Base-by-base conservation (phyloP, 2,888 invertebrate genomes). In the Hedychridium roseum region DNA sequence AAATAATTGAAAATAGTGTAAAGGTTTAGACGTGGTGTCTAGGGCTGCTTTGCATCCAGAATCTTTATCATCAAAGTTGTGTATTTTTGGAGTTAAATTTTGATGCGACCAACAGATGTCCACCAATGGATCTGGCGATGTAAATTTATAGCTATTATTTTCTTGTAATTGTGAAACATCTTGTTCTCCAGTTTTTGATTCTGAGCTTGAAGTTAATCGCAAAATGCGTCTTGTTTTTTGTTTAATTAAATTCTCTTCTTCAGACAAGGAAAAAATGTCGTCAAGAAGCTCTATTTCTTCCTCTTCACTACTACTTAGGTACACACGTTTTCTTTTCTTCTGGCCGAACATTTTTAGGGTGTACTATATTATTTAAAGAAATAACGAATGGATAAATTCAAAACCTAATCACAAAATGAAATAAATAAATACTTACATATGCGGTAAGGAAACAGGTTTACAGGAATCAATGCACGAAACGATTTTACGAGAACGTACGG, bases 341-440 rank as follows among this genome's bases (percentile, higher is more conserved):
- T 27, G 28, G 28, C 39, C 34, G 16, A 34, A 34, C 34, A 34
- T 34, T 34, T 34, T 34, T 34, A 12, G 34, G 34, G 34, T 34
- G 34, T 17, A 34, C 34, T 34, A 23, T 23, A 23, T 7, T 34
- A 34, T 34, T 34, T 34, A 15, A 34, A 27, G 17, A 27, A 39
- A 28, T 39, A 39, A 39, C 39, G 30, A 39, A 39, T 39, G 39
- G 39, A 39, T 39, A 39, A 28, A 39, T 27, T 39, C 28, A 39
- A 39, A 39, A 39, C 12, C 21, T 39, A 16, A 39, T n/a, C 39
- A 39, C 39, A 39, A 39, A 39, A 28, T 39, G 4, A 39, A 28
- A 39, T 39, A 39, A 39, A 39, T 39, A 28, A 39, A 39, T 26
- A 39, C 39, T 39, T 40, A 28, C 40, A 28, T 40, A 40, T 40